Evolutionary conservation across 2,888 invertebrate genomes (phyloP), one percentile per base, ranked within the genome.

Genomic region (Rhorus exstirpatorius): DNA sequence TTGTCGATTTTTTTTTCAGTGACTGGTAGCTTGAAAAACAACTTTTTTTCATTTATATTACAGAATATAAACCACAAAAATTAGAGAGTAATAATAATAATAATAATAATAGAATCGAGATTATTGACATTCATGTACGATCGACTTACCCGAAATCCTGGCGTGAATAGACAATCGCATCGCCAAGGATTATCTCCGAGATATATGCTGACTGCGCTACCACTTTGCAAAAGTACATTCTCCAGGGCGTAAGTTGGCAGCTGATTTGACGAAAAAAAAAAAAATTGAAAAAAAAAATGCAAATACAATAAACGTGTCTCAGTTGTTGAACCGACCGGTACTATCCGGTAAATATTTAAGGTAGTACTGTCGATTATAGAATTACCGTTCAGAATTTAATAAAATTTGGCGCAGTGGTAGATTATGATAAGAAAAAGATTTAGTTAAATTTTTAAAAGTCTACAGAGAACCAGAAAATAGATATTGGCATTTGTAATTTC

Each of bases 141-240:
- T 38, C 46, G 70, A 41, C 74, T 82, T 92, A 94, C 96, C 90
- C 97, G 96, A 90, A 97, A 96, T 46, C 95, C 94, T 53, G 97
- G 97, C 3, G 96, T 96, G 91, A 96, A 97, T 84, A 95, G 95
- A 86, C 97, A 97, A 88, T 97, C 96, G 89, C 97, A 97, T 26
- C 95, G 94, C 97, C 97, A 97, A 0, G 97, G 97, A 93, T 97
- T 97, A 83, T 94, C 94, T 0, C 97, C 96, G 0, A 97, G 93
- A 88, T 94, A 95, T 35, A 97, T 93, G 76, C 95, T 94, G 88
- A 95, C 95, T 46, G 96, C 96, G 86, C 96, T 95, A 51, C 94
- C 94, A 91, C 97, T 97, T 65, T 95, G 95, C 87, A 96, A 95
- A 26, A 97, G 94, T 0, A 96, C 97, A 90, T 97, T 96, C 88